A percentile compares a stretch with the other conserved stretches of the same genome.
phyloP scores from a whole-genome alignment of 2,888 invertebrate species.

The Hoplodrina blanda region DNA sequence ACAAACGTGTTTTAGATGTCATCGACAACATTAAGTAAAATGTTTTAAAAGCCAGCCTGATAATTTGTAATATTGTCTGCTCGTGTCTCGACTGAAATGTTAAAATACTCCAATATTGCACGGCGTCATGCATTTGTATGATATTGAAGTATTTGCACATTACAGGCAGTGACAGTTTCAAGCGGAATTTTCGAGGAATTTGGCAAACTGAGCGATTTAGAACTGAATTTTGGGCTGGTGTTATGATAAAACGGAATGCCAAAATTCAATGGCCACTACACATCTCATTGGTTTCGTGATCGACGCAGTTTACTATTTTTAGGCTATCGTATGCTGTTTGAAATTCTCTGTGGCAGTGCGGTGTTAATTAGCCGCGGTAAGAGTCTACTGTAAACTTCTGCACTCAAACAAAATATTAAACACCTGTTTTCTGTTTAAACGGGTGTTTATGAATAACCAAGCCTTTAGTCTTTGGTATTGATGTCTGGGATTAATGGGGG shows the following conservation, averaged over 20 bases:
- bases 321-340: neutral
- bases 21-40: neutral
- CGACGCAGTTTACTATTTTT: neutral
- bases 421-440: slow-evolving; percentile 1
- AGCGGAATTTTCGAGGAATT: slow-evolving; percentile 36
- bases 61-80: neutral
- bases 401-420: slow-evolving; percentile 20
- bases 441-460: slow-evolving; percentile 15
- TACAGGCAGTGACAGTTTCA: slow-evolving; percentile 19
- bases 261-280: neutral
- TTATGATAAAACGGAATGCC: slow-evolving; percentile 3
- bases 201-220: slow-evolving; percentile 35
- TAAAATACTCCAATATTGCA: neutral
- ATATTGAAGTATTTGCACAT: slow-evolving; percentile 19
- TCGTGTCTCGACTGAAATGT: no score
- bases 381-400: slow-evolving; percentile 2
- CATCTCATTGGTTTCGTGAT: neutral
- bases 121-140: slow-evolving; percentile 11
- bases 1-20: neutral
- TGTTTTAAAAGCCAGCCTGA: neutral
- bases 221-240: slow-evolving; percentile 18
- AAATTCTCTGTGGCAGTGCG: neutral
- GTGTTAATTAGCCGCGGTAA: neutral
- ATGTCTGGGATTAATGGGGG: slow-evolving; percentile 10
- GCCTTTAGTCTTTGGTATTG: neutral